Evolutionary conservation across 2,113 vertebrate species (phyloP), one percentile per base, ranked within the genome.

Genomic region (Neolamprologus variostigma): DNA sequence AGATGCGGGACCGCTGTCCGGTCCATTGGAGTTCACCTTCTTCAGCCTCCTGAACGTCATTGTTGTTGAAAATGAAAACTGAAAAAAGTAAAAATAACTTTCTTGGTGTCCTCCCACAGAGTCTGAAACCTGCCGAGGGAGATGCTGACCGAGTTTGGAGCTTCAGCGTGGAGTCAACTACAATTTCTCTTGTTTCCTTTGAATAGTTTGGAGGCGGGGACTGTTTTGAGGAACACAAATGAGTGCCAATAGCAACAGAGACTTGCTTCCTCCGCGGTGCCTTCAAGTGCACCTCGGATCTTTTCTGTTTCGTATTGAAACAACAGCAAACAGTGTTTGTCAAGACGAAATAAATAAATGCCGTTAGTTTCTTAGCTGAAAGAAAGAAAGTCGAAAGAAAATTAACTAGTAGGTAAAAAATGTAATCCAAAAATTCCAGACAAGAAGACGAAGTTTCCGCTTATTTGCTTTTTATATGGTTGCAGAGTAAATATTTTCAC

Each of bases 41-140:
- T 93, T 96, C 21, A 95, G 90, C 71, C 95, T 95, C 85, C 96
- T 87, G 80, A 97, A 96, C 83, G 96, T 97, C 97, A 97, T 97
- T 63, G 23, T 81, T 37, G 12, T 17, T 19, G 5, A 33, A 9
- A 45, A 9, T 21, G 11, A 63, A 66, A 40, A 16, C 7, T 26
- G 9, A 40, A 68, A 50, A 12, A 26, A 23, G 19, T 11, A 5
- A 9, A 33, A 21, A 6, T 3, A 47, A 55, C 5, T 3, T 11
- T n/a, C 2, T 55, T 6, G 17, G 2, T 68, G 57, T 57, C 19
- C 42, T 57, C 68, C 71, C 7, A 63, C 14, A 12, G 9, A 14
- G 57, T 28, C 4, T 23, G 61, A 42, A 51, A 51, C 13, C 31
- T 9, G 37, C n/a, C 5, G n/a, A 5, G 28, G 3, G 3, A 59